Evolutionary conservation across 2,797 vertebrate species (phyloP).

Genomic region (Lutjanus campechanus): DNA sequence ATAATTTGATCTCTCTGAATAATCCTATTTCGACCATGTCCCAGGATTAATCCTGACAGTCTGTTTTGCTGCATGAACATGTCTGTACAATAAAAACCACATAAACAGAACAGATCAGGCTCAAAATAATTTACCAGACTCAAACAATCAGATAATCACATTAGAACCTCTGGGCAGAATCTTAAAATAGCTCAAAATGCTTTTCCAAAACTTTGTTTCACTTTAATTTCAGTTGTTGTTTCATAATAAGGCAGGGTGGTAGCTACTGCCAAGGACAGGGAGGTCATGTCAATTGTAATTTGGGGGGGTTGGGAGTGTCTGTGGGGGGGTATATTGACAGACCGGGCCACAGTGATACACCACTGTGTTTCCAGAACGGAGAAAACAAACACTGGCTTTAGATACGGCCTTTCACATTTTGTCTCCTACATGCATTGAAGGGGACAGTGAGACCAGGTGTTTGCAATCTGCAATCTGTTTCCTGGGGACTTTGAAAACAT

Average conservation of each 20-base stretch:
- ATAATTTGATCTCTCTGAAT: constrained; percentile 29
- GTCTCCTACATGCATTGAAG: too few relatives aligned
- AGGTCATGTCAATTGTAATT: background rate
- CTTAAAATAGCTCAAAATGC: constrained; percentile 10
- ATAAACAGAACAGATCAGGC: background rate
- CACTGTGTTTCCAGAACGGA: too few relatives aligned
- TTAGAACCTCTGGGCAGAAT: constrained; percentile 1
- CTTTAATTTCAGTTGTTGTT: background rate
- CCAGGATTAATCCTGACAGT: constrained; percentile 12
- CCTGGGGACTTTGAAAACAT: too few relatives aligned
- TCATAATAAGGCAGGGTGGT: background rate
- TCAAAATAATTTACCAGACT: constrained; percentile 14
- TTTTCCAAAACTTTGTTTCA: background rate
- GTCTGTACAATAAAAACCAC: constrained; percentile 22
- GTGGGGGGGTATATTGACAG: too few relatives aligned
- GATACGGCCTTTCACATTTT: too few relatives aligned
- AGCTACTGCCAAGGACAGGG: background rate
- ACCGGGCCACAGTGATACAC: too few relatives aligned
- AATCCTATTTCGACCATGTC: constrained; percentile 13
- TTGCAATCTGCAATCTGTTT: too few relatives aligned
- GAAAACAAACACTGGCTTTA: too few relatives aligned
- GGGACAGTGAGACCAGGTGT: too few relatives aligned
- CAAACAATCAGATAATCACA: constrained; percentile 13
- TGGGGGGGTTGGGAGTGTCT: background rate
- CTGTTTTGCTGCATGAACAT: constrained; percentile 20